Base-by-base conservation (phyloP, 2,888 invertebrate species). In the Oxyteleia sp. region DNA sequence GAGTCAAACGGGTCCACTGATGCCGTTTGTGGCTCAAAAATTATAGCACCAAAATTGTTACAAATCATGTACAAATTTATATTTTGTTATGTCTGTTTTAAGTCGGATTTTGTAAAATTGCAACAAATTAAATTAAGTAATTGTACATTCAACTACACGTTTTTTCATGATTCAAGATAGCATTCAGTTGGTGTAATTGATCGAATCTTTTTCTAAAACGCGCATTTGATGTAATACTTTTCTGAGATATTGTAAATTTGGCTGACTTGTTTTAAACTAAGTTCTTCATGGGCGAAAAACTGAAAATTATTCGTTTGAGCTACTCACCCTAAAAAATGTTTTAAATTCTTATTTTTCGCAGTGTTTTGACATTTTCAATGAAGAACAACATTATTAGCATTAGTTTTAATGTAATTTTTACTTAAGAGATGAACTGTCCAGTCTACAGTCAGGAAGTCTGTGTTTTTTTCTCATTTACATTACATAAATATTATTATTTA, bases 11-110 rank as follows among this genome's bases (percentile, higher is more conserved):
- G 93, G 93, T 61, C 89, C 92, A 51, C 80, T 93, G 53, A 92
- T 92, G 69, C 93, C 93, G 7, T 93, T 93, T 79, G 93, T 93
- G 90, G 91, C 91, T 15, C 93, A 92, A 85, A 93, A 92, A 90
- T 90, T 89, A 89, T 93, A 92, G 85, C 86, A 85, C 76, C 63
- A n/a, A 51, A 71, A 61, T 68, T 38, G 51, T 66, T 64, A 71
- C 11, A 64, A 72, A 76, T 66, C 8, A n/a, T 59, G 49, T 78
- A 74, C 23, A 80, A 68, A 71, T 71, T 64, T 64, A 38, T 64
- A 64, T 13, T 63, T 78, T 69, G 64, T 79, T 64, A 71, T 57
- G 26, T 69, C 38, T 45, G 38, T 57, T 69, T 68, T 76, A 29
- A 35, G 32, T 47, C 16, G 13, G 32, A 41, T 18, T 47, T 47